A percentile compares a stretch with the other conserved stretches of the same genome.
phyloP scores from a whole-genome alignment of 2,797 vertebrate genomes.

The Enteromius mattozi region DNA sequence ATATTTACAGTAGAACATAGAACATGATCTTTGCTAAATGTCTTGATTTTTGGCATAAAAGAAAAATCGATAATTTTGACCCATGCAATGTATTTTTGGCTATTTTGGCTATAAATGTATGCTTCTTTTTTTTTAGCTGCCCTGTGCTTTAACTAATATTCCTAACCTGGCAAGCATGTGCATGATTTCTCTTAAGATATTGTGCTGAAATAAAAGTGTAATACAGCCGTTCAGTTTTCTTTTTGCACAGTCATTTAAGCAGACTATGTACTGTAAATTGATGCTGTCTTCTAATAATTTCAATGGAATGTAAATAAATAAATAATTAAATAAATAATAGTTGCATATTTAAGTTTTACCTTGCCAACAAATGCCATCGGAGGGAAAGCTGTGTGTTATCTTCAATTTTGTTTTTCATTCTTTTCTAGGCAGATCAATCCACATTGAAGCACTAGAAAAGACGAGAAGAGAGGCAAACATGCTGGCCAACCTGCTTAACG shows the following conservation, averaged over 20 bases:
- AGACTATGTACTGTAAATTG: neutral
- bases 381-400: neutral
- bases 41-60: too few relatives aligned
- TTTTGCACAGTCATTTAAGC: neutral
- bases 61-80: too few relatives aligned
- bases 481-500: conserved; percentile 41
- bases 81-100: too few relatives aligned
- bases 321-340: neutral
- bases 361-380: neutral
- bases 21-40: too few relatives aligned
- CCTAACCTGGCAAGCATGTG: neutral
- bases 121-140: too few relatives aligned
- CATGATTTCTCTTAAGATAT: neutral
- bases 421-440: conserved; percentile 5
- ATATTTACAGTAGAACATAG: too few relatives aligned
- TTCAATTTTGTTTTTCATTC: neutral
- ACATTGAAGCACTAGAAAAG: neutral
- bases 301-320: neutral
- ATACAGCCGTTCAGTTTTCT: neutral
- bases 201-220: neutral
- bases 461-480: neutral
- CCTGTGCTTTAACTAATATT: too few relatives aligned
- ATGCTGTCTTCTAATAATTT: neutral
- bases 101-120: too few relatives aligned
- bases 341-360: neutral